Base-by-base conservation (phyloP, 2,113 vertebrate genomes). In the Marcusenius ussheri region DNA sequence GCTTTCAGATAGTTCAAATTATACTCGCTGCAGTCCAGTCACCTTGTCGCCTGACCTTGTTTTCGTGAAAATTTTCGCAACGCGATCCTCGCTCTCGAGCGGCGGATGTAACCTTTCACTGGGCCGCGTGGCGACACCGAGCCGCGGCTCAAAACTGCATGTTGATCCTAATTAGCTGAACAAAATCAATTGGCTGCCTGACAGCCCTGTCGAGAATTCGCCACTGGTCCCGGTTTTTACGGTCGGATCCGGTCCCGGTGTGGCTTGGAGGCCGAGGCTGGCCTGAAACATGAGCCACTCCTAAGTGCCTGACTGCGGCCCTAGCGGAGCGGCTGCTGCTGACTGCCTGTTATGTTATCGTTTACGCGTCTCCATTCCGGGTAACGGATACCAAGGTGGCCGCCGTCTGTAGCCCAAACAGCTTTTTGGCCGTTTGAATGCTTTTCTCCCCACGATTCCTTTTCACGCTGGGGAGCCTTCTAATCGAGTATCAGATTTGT, bases 141-240 rank as follows among this genome's bases (percentile, higher is more conserved):
- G 17, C n/a, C 46, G 50, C 24, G 50, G 85, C 50, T 53, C 13
- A 56, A 87, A 87, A 87, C 49, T 35, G 49, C 49, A 53, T 87
- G 85, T 87, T 87, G 47, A 87, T 87, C 50, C 85, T 53, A 87
- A 87, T 87, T 87, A 87, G 85, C 50, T 35, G 85, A 87, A 39
- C 49, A 87, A 87, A 80, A 87, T 87, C 85, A 87, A 87, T 87
- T 87, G 85, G 85, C 50, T 31, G 47, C 49, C 50, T 87, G 85
- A 87, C 50, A 87, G 50, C 85, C 85, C 47, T 35, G 50, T 87
- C 49, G 50, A 87, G 50, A 87, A 53, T 53, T 35, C n/a, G 47
- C 46, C 27, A 27, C 50, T n/a, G 85, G 47, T 87, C 49, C 85
- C 49, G 17, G 85, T 56, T 87, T 31, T 87, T 87, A 87, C 31